These are phyloP conservation scores for Amaurobius ferox DNA, from an alignment of 2,888 invertebrate genomes.

Conservation along the genomic window DNA sequence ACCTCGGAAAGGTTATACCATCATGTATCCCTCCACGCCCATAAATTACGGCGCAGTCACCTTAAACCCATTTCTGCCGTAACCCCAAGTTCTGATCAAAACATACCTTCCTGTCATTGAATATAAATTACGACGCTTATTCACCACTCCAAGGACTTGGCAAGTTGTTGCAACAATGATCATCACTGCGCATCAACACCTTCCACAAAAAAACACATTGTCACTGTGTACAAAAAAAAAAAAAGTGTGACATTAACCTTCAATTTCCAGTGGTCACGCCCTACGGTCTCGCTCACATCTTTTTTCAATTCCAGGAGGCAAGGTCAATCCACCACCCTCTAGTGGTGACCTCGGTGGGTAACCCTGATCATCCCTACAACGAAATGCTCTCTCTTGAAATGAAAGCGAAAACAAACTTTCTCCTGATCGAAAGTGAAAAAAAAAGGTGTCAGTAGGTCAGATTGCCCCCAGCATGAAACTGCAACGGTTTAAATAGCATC, in stretches of 20 bases:
- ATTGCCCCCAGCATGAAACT: conserved; percentile 48
- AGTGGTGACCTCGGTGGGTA: conserved; percentile 50
- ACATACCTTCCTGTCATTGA: background rate
- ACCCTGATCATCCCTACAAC: conserved; percentile 19
- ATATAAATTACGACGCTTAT: background rate
- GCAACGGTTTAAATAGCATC: conserved; percentile 4
- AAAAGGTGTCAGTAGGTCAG: conserved; percentile 39
- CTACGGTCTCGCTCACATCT: background rate
- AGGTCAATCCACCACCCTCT: conserved; percentile 51
- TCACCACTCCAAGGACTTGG: conserved; percentile 1
- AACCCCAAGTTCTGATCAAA: background rate
- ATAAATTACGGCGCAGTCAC: background rate
- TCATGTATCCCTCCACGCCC: too few species aligned
- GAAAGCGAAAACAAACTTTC: background rate
- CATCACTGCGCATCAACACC: background rate
- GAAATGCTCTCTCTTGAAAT: background rate
- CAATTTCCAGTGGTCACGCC: background rate
- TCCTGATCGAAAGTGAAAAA: conserved; percentile 4
- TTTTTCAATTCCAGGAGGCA: conserved; percentile 5
- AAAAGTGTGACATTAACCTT: background rate
- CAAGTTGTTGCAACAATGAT: background rate
- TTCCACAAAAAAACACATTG: background rate
- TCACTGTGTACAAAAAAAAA: conserved; percentile 1
- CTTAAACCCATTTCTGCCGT: background rate
- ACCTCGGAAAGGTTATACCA: too few species aligned